Evolutionary conservation across 37 sponge, comb jelly and placozoan species (phyloP), one percentile per base, ranked within the genome.

Genomic region (Geodia barretti): DNA sequence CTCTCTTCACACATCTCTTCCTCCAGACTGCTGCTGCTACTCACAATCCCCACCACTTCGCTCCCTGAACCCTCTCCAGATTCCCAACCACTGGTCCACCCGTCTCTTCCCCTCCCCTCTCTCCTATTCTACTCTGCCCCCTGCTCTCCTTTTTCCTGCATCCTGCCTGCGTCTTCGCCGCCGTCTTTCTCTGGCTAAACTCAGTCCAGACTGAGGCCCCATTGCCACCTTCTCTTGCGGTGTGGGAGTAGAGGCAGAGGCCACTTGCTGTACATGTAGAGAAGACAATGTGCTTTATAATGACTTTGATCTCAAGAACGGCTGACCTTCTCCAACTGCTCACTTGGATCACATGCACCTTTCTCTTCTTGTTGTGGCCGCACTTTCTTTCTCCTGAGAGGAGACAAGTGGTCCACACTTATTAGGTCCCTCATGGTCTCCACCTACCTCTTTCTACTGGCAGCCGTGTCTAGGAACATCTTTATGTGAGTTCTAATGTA

Each of bases 401-500:
- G 60, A 59, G 20, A 20, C 19, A 59, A 20, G 19, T 59, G 19
- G 14, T 21, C 60, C 14, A 20, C 14, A 20, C 60, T 59, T 21
- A 20, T 21, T 59, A 20, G 60, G 14, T 21, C 14, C 60, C 14
- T 29, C 25, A 5, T 21, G 5, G n/a, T 31, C 24, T 39, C 14
- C 41, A n/a, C 68, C 60, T 65, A 79, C 83, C 60, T 58, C 59
- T 26, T 79, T 60, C 40, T 77, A 29, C 24, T 64, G 23, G 84
- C 26, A 32, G 88, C 73, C 72, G 62, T 73, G 61, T 94, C 85
- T 9, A 97, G 84, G 72, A 97, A 97, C 70, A 74, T 29, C 33
- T 81, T 81, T 62, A 97, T 97, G 84, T 94, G 88, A 20, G 39
- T 36, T 17, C 86, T 73, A 8, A 97, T 77, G 43, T 83, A 97